Evolutionary conservation across 2,797 vertebrate genomes (phyloP), one percentile per base, ranked within the genome.

Genomic region (Merluccius polli): DNA sequence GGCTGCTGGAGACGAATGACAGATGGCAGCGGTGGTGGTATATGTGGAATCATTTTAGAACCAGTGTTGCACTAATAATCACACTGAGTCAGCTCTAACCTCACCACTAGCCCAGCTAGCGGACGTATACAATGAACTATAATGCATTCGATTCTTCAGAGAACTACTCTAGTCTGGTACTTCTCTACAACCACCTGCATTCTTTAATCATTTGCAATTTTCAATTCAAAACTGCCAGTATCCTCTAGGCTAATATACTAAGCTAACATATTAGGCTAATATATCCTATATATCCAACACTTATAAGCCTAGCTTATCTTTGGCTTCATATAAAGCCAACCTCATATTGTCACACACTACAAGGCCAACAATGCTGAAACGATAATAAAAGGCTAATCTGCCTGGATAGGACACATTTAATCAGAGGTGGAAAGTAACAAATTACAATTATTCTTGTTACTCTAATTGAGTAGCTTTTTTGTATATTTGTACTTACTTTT

Each of bases 351-450:
- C 18, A 76, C 79, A 86, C 79, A 85, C 83, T 77, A 13, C 82
- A 85, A 83, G 82, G 78, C 44, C 79, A 2, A 29, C 24, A 21
- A n/a, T 52, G n/a, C n/a, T n/a, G n/a, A n/a, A n/a, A n/a, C n/a
- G n/a, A n/a, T n/a, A n/a, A n/a, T n/a, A n/a, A n/a, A 65, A 6
- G 24, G 24, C 70, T 72, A 79, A 69, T 84, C 70, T 77, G 77
- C 75, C n/a, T 73, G 67, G 73, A 75, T 41, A 79, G 73, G 80
- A 78, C 78, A 71, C 48, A 52, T 52, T 52, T 21, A 52, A n/a
- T n/a, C n/a, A n/a, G n/a, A n/a, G n/a, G n/a, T n/a, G n/a, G n/a
- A n/a, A n/a, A n/a, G n/a, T n/a, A n/a, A n/a, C n/a, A n/a, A n/a
- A n/a, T n/a, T n/a, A n/a, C n/a, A n/a, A n/a, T n/a, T n/a, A n/a